These are phyloP conservation scores for Hucho hucho DNA, from an alignment of 2,113 vertebrate genomes.

Conservation along the genomic window DNA sequence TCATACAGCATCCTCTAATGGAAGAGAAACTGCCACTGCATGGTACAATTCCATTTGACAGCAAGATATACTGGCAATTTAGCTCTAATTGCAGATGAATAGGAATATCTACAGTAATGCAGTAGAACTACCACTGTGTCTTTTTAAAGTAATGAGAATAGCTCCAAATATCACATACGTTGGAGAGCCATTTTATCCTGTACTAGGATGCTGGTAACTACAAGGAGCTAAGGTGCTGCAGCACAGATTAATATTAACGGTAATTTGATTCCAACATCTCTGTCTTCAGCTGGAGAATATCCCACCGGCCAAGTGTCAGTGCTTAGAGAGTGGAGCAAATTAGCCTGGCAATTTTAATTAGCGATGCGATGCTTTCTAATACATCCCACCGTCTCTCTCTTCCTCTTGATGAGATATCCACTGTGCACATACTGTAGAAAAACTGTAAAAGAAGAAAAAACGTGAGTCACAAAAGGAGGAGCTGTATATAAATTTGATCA, in stretches of 20 bases:
- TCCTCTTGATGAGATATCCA: slow-evolving; percentile 27
- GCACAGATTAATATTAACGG: slow-evolving; percentile 52
- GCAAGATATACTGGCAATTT: no score
- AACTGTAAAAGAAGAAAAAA: neutral
- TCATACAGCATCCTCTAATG: no score
- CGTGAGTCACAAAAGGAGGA: neutral
- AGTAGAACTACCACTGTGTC: no score
- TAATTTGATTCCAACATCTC: slow-evolving; percentile 54
- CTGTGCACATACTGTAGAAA: neutral
- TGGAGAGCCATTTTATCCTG: slow-evolving; percentile 33
- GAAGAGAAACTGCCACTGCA: no score
- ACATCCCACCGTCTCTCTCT: slow-evolving; percentile 24
- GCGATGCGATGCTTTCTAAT: slow-evolving; percentile 35
- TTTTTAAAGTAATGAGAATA: neutral
- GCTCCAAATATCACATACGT: slow-evolving; percentile 37
- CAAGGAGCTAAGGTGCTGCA: slow-evolving; percentile 47
- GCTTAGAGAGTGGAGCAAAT: slow-evolving; percentile 58
- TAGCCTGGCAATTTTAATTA: slow-evolving; percentile 55
- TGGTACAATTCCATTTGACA: no score
- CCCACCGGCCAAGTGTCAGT: slow-evolving; percentile 49
- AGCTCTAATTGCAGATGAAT: neutral
- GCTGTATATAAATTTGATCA: no score
- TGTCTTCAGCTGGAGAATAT: slow-evolving; percentile 45
- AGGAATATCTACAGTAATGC: neutral
- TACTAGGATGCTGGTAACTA: slow-evolving; percentile 42